These are phyloP conservation scores for Pedionomus torquatus DNA, from an alignment of 2,113 vertebrate species.

Conservation along the genomic window DNA sequence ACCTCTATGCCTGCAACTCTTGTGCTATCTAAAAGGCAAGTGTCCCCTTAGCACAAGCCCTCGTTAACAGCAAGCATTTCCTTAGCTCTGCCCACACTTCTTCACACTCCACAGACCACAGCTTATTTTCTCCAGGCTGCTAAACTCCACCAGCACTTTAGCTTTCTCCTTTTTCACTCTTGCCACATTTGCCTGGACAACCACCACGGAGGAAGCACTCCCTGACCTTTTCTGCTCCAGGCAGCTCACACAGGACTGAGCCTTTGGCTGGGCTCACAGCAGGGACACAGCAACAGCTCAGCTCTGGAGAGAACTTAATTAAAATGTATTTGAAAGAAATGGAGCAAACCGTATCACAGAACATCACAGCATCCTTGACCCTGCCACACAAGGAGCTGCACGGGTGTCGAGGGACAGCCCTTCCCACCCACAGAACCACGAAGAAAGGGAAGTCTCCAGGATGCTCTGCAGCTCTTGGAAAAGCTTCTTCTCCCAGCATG, in stretches of 20 bases:
- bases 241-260: not conserved
- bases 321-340: not conserved
- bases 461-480: not conserved
- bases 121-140: not conserved
- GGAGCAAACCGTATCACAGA: not conserved
- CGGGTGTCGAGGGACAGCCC: not conserved
- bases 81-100: not conserved
- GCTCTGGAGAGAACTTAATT: not conserved
- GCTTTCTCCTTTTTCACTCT: not conserved
- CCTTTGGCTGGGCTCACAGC: not conserved
- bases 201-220: not conserved
- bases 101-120: fast-evolving
- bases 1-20: fast-evolving
- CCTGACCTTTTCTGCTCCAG: not conserved
- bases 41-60: not conserved
- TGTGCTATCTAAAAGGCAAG: not conserved
- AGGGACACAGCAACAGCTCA: not conserved
- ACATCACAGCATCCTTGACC: not conserved
- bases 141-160: not conserved
- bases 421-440: fast-evolving
- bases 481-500: not conserved
- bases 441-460: not conserved
- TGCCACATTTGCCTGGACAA: not conserved
- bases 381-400: not conserved
- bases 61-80: not conserved